A percentile compares a stretch with the other conserved stretches of the same genome.
Conservation (phyloP, 2,113 vertebrate species). For the Heptranchias perlo region DNA sequence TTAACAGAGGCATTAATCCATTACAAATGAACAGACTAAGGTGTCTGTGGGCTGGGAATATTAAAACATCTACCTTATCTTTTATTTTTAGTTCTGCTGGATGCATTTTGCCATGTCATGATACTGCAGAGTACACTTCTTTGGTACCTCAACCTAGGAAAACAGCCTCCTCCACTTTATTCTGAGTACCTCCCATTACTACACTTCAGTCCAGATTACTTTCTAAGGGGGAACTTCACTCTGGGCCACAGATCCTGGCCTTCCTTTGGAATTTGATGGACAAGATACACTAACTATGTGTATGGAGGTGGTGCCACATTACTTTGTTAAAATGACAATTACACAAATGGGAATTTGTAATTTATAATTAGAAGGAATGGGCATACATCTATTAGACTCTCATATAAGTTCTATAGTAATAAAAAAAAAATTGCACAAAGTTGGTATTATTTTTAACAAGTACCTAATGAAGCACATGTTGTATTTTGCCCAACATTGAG, state of each 20-base stretch:
- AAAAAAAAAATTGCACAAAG: no score
- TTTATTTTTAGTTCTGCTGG: background rate
- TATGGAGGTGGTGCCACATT: background rate
- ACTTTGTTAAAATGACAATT: background rate
- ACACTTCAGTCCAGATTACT: background rate
- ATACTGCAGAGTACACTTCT: background rate
- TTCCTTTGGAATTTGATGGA: background rate
- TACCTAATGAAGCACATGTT: no score
- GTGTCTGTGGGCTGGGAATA: background rate
- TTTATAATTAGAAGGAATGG: background rate
- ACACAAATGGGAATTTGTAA: background rate
- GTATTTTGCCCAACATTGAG: no score
- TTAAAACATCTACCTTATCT: background rate
- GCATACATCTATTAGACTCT: background rate
- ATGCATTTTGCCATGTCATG: background rate
- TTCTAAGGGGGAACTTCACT: background rate
- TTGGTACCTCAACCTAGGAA: background rate
- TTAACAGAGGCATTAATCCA: background rate
- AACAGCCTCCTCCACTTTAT: background rate
- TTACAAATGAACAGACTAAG: background rate
- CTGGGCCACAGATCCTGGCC: background rate
- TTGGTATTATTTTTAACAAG: no score
- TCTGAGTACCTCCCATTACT: background rate
- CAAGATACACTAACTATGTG: background rate
- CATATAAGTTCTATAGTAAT: background rate